Base-by-base conservation (phyloP, 1,140 invertebrate species). In the Steinernema khuongi region DNA sequence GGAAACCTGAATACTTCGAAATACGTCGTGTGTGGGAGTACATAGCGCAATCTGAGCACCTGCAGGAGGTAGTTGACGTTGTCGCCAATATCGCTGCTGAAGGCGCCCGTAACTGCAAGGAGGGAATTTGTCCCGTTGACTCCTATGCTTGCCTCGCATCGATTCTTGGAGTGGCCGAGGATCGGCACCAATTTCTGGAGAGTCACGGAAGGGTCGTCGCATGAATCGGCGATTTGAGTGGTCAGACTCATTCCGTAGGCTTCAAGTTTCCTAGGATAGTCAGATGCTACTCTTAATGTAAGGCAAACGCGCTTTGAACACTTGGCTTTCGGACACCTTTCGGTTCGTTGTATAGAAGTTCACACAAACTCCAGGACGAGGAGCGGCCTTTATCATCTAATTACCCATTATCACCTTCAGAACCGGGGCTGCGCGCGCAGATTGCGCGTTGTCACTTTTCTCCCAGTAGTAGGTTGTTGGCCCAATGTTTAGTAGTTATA, bases 51-150 rank as follows among this genome's bases (percentile, higher is more conserved):
- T 2, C 14, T n/a, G 26, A 60, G 11, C 26, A 60, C 50, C 50
- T 60, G 50, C 14, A 60, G 50, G 14, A 73, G 31, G 30, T 73
- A 68, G 31, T 73, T 73, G n/a, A 73, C 43, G 14, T 31, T 70
- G n/a, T 68, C 32, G 1, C 72, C 72, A 28, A 73, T 73, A 31
- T 68, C 72, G n/a, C 60, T 67, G 1, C 66, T 70, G 29, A 73
- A 73, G 18, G 26, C 22, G 1, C 41, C 4, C 18, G 41, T 69
- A 4, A 32, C 30, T 11, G 30, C 41, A 19, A 41, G 22, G 1
- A 70, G 68, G 4, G 33, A 18, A 17, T 0, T 14, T 29, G 31
- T n/a, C 19, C n/a, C 1, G 29, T 69, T 29, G 2, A 22, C 68
- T 36, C 22, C 31, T 2, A 22, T 14, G n/a, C n/a, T n/a, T 7